Evolutionary conservation across 2,888 invertebrate species (phyloP).

Genomic region (Eilema caniola): DNA sequence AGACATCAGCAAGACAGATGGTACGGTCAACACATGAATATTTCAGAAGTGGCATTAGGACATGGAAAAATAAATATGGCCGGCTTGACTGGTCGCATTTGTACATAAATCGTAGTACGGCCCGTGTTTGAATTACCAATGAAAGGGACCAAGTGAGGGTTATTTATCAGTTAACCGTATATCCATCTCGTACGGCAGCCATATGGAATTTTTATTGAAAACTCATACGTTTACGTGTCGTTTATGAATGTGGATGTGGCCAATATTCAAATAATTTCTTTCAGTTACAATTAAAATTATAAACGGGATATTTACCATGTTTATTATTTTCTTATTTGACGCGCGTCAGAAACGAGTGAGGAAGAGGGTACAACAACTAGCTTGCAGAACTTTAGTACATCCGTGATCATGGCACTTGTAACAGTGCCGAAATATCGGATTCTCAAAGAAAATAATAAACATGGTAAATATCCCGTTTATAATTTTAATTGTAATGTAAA

Average conservation of each 20-base stretch:
- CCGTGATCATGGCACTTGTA: no score
- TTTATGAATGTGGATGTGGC: background rate
- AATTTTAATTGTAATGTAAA: no score
- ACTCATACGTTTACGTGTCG: slow-evolving; percentile 35
- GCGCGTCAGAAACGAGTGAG: no score
- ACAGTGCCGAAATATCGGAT: no score
- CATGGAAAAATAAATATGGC: slow-evolving; percentile 84
- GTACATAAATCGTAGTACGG: slow-evolving; percentile 81
- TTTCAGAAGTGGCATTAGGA: slow-evolving; percentile 83
- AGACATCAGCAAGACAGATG: slow-evolving; percentile 80
- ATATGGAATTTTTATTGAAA: slow-evolving; percentile 74
- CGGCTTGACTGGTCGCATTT: slow-evolving; percentile 80
- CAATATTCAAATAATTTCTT: slow-evolving; percentile 3
- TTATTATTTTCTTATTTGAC: no score
- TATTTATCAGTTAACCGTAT: slow-evolving; percentile 78
- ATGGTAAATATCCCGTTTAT: no score
- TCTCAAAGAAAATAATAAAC: no score
- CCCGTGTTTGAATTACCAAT: slow-evolving; percentile 78
- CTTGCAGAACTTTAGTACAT: no score
- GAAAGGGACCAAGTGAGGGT: slow-evolving; percentile 58
- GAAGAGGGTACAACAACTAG: no score
- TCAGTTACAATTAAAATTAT: no score
- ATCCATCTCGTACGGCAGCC: slow-evolving; percentile 63
- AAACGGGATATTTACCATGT: no score
- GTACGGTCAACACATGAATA: slow-evolving; percentile 82